These are phyloP conservation scores for Athalia circularis DNA, from an alignment of 2,888 invertebrate species.

Conservation along the genomic window DNA sequence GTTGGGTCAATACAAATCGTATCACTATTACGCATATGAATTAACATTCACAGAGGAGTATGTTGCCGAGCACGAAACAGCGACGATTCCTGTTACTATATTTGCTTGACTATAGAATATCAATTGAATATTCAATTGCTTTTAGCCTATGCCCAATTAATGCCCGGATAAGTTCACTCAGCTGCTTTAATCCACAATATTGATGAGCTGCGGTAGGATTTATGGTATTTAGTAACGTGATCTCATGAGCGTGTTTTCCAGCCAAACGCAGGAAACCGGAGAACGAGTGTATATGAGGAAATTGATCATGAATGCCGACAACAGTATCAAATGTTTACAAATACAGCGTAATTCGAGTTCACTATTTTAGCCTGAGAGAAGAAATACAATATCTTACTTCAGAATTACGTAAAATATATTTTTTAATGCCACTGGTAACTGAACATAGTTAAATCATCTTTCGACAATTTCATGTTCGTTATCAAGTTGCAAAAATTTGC, in stretches of 20 bases:
- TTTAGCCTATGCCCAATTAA: slow-evolving; percentile 8
- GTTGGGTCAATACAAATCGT: slow-evolving; percentile 60
- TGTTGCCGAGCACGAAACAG: slow-evolving; percentile 30
- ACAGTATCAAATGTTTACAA: too few relatives aligned
- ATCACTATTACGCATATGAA: slow-evolving; percentile 45
- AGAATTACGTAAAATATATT: too few relatives aligned
- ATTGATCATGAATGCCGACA: too few relatives aligned
- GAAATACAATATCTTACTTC: too few relatives aligned
- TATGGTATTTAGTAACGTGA: not conserved
- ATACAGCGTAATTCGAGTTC: too few relatives aligned
- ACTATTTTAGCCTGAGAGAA: too few relatives aligned
- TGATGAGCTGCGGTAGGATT: not conserved
- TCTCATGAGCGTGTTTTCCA: not conserved
- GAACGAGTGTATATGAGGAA: not conserved
- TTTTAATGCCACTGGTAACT: not conserved
- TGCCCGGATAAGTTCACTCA: slow-evolving; percentile 12
- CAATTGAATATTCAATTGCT: slow-evolving; percentile 15
- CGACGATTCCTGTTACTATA: not conserved
- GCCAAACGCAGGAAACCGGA: not conserved
- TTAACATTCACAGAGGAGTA: slow-evolving; percentile 26
- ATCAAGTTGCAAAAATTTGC: not conserved
- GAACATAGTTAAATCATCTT: not conserved
- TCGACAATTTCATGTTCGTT: not conserved
- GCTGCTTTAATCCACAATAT: not conserved
- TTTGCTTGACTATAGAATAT: slow-evolving; percentile 6